phyloP scores from a whole-genome alignment of 1,140 invertebrate genomes.

The Conus betulinus region DNA sequence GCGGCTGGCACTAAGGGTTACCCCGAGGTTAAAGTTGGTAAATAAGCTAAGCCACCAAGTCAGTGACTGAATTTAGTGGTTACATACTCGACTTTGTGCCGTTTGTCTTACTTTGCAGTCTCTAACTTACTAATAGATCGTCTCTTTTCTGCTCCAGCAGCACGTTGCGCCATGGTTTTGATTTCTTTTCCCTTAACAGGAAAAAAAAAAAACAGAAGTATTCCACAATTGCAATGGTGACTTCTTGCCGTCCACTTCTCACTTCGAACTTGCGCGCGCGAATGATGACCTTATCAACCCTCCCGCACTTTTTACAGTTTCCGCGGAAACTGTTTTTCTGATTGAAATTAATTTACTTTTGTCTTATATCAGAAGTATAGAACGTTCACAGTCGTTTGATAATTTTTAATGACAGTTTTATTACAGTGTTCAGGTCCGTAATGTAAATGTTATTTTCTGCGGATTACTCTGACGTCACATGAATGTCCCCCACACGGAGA shows the following conservation, averaged over 20 bases:
- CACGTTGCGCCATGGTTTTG: slow-evolving; percentile 3
- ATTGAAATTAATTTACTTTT: not conserved
- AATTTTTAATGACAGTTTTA: not conserved
- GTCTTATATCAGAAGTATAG: not conserved
- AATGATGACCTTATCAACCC: slow-evolving; percentile 17
- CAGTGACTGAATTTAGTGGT: too few species aligned
- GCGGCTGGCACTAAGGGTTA: too few species aligned
- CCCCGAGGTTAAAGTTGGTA: too few species aligned
- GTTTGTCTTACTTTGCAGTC: not conserved
- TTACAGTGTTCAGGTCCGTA: not conserved
- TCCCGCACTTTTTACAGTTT: slow-evolving; percentile 30
- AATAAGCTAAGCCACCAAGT: too few species aligned
- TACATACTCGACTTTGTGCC: too few species aligned
- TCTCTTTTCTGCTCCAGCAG: not conserved
- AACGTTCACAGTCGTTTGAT: too few species aligned
- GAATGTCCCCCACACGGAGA: slow-evolving; percentile 31
- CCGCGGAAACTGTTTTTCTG: slow-evolving; percentile 26
- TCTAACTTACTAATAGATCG: not conserved
- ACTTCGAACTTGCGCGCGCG: slow-evolving; percentile 23
- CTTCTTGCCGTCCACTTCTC: too few species aligned
- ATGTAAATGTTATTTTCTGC: slow-evolving; percentile 18
- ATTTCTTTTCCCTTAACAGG: not conserved
- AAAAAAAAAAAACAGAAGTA: not conserved
- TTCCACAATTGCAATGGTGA: not conserved
- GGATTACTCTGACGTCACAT: slow-evolving; percentile 20